Conservation (phyloP, 2,797 vertebrate genomes). For the Crenuchus spilurus region DNA sequence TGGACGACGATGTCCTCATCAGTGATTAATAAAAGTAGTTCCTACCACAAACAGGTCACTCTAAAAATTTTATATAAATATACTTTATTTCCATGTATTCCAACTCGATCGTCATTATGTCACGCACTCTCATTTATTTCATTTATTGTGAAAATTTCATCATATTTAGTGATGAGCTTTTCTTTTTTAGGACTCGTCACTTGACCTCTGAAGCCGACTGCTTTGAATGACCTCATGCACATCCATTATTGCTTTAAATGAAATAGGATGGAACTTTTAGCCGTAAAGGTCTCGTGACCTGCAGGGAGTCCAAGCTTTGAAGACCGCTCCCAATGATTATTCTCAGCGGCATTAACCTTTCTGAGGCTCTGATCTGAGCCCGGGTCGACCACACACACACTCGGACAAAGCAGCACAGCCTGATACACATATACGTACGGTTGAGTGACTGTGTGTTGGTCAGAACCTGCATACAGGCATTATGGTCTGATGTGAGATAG, state of each 20-base stretch:
- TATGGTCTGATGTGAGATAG: no score
- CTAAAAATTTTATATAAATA: no score
- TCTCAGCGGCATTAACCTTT: slow-evolving; percentile 82
- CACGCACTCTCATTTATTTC: no score
- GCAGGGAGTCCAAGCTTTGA: slow-evolving; percentile 74
- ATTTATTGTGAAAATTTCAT: background rate
- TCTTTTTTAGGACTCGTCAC: background rate
- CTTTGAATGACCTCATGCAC: background rate
- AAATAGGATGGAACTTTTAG: slow-evolving; percentile 58
- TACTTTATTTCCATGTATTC: no score
- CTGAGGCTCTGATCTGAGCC: slow-evolving; percentile 72
- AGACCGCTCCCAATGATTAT: slow-evolving; percentile 75
- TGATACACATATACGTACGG: background rate
- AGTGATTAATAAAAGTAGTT: no score
- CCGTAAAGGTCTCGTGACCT: slow-evolving; percentile 74
- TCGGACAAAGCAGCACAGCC: background rate
- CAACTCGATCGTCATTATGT: no score
- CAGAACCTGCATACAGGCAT: no score
- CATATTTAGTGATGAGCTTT: background rate
- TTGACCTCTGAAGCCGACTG: background rate
- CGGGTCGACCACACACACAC: slow-evolving; percentile 57
- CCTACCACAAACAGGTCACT: no score
- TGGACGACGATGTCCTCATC: no score
- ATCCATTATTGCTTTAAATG: slow-evolving; percentile 36
- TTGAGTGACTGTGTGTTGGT: no score